A percentile compares a stretch with the other conserved stretches of the same genome.
Evolutionary conservation across 2,797 vertebrate species (phyloP).

Genomic region (Myripristis jacobus): DNA sequence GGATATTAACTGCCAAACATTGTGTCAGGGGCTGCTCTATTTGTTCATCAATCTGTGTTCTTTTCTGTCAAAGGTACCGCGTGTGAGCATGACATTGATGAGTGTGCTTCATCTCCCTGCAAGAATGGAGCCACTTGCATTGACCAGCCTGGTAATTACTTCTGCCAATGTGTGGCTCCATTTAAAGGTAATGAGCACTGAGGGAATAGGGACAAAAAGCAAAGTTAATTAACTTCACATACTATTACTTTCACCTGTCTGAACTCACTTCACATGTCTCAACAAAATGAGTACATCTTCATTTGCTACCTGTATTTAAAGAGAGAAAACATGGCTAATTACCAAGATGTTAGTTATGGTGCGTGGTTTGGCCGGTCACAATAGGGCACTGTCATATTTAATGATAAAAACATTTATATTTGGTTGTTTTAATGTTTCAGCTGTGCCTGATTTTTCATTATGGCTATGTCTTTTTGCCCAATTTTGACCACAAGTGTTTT

Average conservation of each 20-base stretch:
- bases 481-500: no score
- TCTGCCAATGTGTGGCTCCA: slow-evolving; percentile 88
- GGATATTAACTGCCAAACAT: slow-evolving; percentile 45
- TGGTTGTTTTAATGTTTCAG: no score
- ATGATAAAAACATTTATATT: no score
- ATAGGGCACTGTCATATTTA: no score
- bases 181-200: slow-evolving; percentile 93
- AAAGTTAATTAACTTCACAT: slow-evolving; percentile 91
- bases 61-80: slow-evolving; percentile 76
- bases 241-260: slow-evolving; percentile 87
- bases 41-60: slow-evolving; percentile 56
- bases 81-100: slow-evolving; percentile 86
- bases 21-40: slow-evolving; percentile 43
- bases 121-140: slow-evolving; percentile 87
- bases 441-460: neutral
- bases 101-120: slow-evolving; percentile 86
- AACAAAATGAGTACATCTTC: slow-evolving; percentile 78
- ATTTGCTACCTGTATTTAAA: slow-evolving; percentile 70
- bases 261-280: slow-evolving; percentile 78
- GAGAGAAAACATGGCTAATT: slow-evolving; percentile 47
- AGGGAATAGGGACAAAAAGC: slow-evolving; percentile 82
- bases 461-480: no score
- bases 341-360: slow-evolving; percentile 15
- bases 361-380: neutral
- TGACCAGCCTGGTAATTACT: slow-evolving; percentile 91